A percentile compares a stretch with the other conserved stretches of the same genome.
Evolutionary conservation across 2,888 invertebrate genomes (phyloP).

Genomic region (Nymphalis urticae): DNA sequence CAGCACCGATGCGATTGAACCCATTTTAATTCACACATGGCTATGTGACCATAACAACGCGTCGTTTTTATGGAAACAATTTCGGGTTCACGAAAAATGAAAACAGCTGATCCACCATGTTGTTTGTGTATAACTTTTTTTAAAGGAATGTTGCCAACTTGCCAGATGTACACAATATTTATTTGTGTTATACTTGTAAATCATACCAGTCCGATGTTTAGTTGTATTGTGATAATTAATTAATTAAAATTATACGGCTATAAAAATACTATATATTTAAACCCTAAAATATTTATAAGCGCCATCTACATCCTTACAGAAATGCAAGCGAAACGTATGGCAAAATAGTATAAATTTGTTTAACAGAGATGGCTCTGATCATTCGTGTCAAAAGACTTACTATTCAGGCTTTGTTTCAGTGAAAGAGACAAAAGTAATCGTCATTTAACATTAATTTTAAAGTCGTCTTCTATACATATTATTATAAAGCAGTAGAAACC

Average conservation of each 20-base stretch:
- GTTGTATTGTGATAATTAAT: too few relatives aligned
- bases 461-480: too few relatives aligned
- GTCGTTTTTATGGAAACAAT: conserved; percentile 71
- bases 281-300: neutral
- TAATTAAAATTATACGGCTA: neutral
- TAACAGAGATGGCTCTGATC: neutral
- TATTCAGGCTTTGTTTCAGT: too few relatives aligned
- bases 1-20: conserved; percentile 95
- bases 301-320: neutral
- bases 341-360: neutral
- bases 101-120: conserved; percentile 85
- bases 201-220: neutral
- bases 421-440: too few relatives aligned
- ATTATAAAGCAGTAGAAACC: too few relatives aligned
- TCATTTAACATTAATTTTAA: too few relatives aligned
- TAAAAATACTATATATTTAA: neutral
- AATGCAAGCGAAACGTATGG: neutral
- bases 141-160: conserved; percentile 35
- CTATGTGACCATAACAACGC: conserved; percentile 78
- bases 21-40: conserved; percentile 87
- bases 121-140: conserved; percentile 80
- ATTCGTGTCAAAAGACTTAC: neutral
- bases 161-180: neutral
- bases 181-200: neutral
- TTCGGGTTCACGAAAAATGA: conserved; percentile 67